phyloP scores from a whole-genome alignment of 2,888 invertebrate genomes.

The Drosophila silvestris region DNA sequence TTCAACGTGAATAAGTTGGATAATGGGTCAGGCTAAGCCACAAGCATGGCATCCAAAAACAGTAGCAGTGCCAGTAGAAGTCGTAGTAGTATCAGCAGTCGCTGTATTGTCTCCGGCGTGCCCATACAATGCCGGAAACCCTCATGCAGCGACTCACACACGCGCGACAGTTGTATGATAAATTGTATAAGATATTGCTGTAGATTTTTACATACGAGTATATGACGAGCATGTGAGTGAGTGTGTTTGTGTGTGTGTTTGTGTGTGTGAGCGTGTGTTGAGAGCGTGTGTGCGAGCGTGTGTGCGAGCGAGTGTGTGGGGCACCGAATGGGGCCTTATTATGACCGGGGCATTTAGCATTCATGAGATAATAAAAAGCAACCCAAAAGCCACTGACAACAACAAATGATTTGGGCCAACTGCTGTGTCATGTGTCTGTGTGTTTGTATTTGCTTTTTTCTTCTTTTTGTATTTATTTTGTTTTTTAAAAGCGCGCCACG shows the following conservation, averaged over 20 bases:
- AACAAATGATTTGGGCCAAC: constrained; percentile 72
- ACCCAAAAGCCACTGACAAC: constrained; percentile 70
- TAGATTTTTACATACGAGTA: constrained; percentile 65
- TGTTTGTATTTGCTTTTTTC: constrained; percentile 4
- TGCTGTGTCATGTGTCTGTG: constrained; percentile 26
- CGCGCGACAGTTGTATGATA: constrained; percentile 72
- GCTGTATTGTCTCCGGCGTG: constrained; percentile 41
- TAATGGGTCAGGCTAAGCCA: constrained; percentile 80
- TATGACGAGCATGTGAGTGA: neutral
- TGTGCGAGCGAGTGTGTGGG: neutral
- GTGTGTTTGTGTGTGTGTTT: neutral
- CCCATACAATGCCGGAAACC: constrained; percentile 52
- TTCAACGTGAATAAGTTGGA: constrained; percentile 79
- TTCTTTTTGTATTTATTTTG: neutral
- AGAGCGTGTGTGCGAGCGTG: neutral
- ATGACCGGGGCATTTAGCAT: constrained; percentile 75
- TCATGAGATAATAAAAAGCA: constrained; percentile 79
- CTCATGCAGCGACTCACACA: constrained; percentile 49
- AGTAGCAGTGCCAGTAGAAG: neutral
- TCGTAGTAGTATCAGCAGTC: constrained; percentile 33
- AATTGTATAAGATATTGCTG: constrained; percentile 75
- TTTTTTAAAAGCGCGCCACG: constrained; percentile 60
- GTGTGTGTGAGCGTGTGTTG: neutral
- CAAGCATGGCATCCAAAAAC: constrained; percentile 59
- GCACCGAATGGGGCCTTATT: constrained; percentile 48